These are phyloP conservation scores for Pogonus chalceus DNA, from an alignment of 1,140 invertebrate genomes.

Conservation along the genomic window DNA sequence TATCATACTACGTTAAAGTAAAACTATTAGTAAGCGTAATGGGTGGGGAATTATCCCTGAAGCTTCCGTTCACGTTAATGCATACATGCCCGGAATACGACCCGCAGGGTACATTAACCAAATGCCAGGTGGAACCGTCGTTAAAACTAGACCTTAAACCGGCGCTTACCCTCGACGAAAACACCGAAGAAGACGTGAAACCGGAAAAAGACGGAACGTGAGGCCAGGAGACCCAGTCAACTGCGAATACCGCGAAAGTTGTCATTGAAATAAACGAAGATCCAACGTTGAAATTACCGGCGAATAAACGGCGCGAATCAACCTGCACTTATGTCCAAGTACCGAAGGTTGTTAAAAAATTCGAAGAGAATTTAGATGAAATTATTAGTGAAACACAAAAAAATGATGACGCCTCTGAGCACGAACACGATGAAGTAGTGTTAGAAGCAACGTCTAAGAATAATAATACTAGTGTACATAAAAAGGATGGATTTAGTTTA, in stretches of 20 bases:
- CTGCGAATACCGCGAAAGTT: slow-evolving; percentile 15
- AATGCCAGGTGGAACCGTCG: slow-evolving; percentile 10
- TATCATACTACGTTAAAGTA: slow-evolving; percentile 82
- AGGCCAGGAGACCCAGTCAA: slow-evolving; percentile 24
- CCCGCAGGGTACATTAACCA: slow-evolving; percentile 19
- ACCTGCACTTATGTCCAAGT: slow-evolving; percentile 23
- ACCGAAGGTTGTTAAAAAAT: slow-evolving; percentile 15
- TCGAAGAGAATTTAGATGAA: background rate
- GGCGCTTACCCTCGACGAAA: background rate
- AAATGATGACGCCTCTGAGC: no score
- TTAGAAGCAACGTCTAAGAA: slow-evolving; percentile 23
- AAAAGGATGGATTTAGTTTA: slow-evolving; percentile 34
- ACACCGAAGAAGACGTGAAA: slow-evolving; percentile 19
- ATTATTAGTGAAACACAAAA: slow-evolving; percentile 10
- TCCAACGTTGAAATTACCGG: slow-evolving; percentile 3
- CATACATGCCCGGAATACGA: slow-evolving; percentile 39
- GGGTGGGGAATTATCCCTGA: slow-evolving; percentile 66
- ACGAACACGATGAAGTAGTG: slow-evolving; percentile 15
- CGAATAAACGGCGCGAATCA: slow-evolving; percentile 11
- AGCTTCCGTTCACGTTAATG: slow-evolving; percentile 68
- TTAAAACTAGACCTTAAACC: slow-evolving; percentile 14
- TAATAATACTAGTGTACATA: slow-evolving; percentile 24
- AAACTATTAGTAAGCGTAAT: slow-evolving; percentile 67
- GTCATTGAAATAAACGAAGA: slow-evolving; percentile 31
- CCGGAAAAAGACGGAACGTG: slow-evolving; percentile 33